Conservation (phyloP, 2,797 vertebrate species). For the Agapornis canus region DNA sequence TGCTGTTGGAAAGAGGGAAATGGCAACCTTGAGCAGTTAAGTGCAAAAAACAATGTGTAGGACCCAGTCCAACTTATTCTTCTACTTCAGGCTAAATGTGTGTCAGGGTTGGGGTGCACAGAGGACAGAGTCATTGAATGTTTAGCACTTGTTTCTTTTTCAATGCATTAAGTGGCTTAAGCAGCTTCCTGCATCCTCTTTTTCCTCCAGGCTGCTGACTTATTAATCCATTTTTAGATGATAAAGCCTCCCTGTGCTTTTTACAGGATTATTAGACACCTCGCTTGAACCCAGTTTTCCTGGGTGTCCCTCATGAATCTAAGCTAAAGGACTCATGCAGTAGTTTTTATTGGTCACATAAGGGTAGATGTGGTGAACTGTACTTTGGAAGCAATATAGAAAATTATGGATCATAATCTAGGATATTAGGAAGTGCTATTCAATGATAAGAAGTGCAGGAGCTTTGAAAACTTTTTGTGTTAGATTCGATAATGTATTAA, state of each 20-base stretch:
- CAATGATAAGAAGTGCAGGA: background rate
- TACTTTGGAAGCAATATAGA: background rate
- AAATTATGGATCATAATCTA: background rate
- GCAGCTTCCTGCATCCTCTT: background rate
- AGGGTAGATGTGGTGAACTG: background rate
- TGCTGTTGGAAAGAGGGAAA: background rate
- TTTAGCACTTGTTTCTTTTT: background rate
- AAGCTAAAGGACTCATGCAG: background rate
- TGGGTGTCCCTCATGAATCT: background rate
- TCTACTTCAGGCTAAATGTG: background rate
- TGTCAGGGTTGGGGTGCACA: background rate
- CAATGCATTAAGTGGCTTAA: background rate
- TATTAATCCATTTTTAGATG: background rate
- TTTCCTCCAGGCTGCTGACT: background rate
- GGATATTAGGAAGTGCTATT: background rate
- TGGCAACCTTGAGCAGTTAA: background rate
- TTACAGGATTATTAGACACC: background rate
- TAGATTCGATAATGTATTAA: conserved; percentile 22
- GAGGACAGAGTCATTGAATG: background rate
- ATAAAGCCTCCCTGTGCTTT: background rate
- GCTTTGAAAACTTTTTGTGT: background rate
- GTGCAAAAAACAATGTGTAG: background rate
- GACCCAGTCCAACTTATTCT: accelerated
- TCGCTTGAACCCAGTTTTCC: background rate
- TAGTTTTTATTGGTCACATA: background rate